Conservation (phyloP, 2,113 vertebrate genomes). For the human (Homo sapiens) region GRCh38 chr11:132668501-132669000, state of each 20-base stretch:
- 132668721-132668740: not conserved
- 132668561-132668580: not conserved
- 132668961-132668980: slow-evolving; percentile 63
- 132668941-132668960: not conserved
- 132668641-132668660: not conserved
- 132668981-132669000: slow-evolving; percentile 43
- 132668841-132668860: not conserved
- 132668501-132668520: not conserved
- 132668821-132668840: not conserved
- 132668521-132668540: not conserved
- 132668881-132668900: not conserved
- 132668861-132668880: slow-evolving; percentile 8
- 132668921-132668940: slow-evolving; percentile 33
- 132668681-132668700: not conserved
- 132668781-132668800: not conserved
- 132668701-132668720: not conserved
- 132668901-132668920: not conserved
- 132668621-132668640: not conserved
- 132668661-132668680: not conserved
- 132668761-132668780: not conserved
- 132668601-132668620: not conserved
- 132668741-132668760: not conserved
- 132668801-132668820: not conserved
- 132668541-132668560: not conserved
- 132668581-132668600: not conserved